Conservation (phyloP, 2,888 invertebrate genomes). For the Charanyca ferruginea region DNA sequence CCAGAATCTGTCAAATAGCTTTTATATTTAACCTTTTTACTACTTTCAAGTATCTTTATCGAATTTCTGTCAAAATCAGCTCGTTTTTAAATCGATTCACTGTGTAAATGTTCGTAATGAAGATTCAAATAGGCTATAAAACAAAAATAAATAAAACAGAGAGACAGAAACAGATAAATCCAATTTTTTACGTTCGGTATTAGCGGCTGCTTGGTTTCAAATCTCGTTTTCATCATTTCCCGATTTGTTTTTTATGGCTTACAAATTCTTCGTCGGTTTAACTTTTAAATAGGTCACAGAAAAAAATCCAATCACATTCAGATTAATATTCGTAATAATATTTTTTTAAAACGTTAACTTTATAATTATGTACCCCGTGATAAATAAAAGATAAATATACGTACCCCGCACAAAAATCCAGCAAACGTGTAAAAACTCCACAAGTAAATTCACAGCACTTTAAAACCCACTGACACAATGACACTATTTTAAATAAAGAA, state of each 20-base stretch:
- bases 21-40: slow-evolving; percentile 5
- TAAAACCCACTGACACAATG: slow-evolving; percentile 29
- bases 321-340: not conserved
- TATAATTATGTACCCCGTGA: not conserved
- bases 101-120: not conserved
- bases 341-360: not conserved
- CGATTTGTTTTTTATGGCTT: slow-evolving; percentile 7
- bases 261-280: not conserved
- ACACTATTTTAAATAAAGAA: slow-evolving; percentile 33
- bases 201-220: slow-evolving; percentile 36
- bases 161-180: slow-evolving; percentile 30
- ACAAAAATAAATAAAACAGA: slow-evolving; percentile 40
- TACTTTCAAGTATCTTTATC: not conserved
- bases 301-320: not conserved
- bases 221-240: slow-evolving; percentile 25
- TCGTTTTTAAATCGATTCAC: not conserved
- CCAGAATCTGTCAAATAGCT: not conserved
- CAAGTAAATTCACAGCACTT: slow-evolving; percentile 50
- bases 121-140: slow-evolving; percentile 24
- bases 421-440: slow-evolving; percentile 41
- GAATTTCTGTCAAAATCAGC: not conserved
- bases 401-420: slow-evolving; percentile 58
- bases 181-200: slow-evolving; percentile 35
- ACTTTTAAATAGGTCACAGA: not conserved
- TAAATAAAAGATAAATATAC: slow-evolving; percentile 21